phyloP scores from a whole-genome alignment of 2,888 invertebrate genomes.

The Nebria brevicollis region DNA sequence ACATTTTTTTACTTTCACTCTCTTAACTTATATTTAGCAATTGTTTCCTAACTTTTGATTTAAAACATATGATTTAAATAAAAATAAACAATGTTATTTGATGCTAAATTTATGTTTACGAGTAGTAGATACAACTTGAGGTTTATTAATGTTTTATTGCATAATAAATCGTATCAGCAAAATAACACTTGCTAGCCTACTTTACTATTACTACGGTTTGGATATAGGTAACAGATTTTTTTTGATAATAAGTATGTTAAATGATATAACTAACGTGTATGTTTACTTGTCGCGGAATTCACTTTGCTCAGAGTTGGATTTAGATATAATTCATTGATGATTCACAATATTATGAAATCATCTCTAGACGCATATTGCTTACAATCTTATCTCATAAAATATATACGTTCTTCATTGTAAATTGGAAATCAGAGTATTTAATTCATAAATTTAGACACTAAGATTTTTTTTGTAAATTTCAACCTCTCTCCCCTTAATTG shows the following conservation, averaged over 20 bases:
- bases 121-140: background rate
- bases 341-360: too few relatives aligned
- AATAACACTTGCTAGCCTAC: background rate
- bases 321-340: background rate
- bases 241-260: background rate
- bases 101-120: background rate
- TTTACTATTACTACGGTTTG: too few relatives aligned
- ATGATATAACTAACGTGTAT: background rate
- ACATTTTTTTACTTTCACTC: slow-evolving; percentile 5
- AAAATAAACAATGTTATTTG: background rate
- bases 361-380: too few relatives aligned
- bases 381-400: too few relatives aligned
- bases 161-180: background rate
- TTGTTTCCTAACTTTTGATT: slow-evolving; percentile 11
- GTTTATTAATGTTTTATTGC: background rate
- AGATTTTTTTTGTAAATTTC: too few relatives aligned
- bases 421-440: too few relatives aligned
- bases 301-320: background rate
- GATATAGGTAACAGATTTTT: too few relatives aligned
- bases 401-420: too few relatives aligned
- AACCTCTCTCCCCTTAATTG: too few relatives aligned
- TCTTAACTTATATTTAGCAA: slow-evolving; percentile 13
- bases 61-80: background rate
- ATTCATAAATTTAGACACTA: too few relatives aligned
- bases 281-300: background rate